Base-by-base conservation (phyloP, 2,113 vertebrate genomes). In the Mormyrus iriodes region DNA sequence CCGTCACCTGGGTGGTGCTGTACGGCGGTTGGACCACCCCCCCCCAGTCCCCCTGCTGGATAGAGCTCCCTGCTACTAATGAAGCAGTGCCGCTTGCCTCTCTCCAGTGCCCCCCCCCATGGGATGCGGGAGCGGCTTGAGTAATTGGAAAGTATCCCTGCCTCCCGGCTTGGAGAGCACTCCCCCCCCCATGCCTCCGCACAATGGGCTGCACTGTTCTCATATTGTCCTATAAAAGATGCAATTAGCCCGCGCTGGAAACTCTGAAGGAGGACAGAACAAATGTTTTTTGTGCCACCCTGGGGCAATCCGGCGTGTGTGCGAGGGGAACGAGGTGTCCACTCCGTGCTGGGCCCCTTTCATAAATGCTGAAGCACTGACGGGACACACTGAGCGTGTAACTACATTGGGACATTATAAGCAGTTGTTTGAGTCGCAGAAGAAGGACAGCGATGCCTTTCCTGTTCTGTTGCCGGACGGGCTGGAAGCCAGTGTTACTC, bases 111-210 rank as follows among this genome's bases (percentile, higher is more conserved):
- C 88, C 91, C 91, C n/a, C 93, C 92, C 93, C 91, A 31, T 49
- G 92, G 92, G 93, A 94, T 89, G 90, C 90, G 91, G 53, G 91
- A 53, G 90, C 91, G 90, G 92, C 92, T 61, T 88, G 92, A 92
- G 91, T 95, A 94, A 95, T 95, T 95, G 95, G 94, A 93, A 95
- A 96, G 95, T 93, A 94, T 94, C 93, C 92, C 92, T 91, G 91
- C 92, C 52, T 79, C 89, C 84, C 89, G 87, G 92, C 92, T 92
- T 88, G 88, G 87, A 91, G 88, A 94, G 92, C 89, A 88, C 44
- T 13, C 73, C 15, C 83, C 65, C 39, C 39, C 55, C 86, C 15
- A 51, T 12, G 51, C 65, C 31, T 55, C 88, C 90, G 90, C 85
- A 89, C 86, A 89, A 92, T 90, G 73, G 91, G 93, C 91, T 46